These are phyloP conservation scores for Pyrocephalus nanus DNA, from an alignment of 2,797 vertebrate species.

Conservation along the genomic window DNA sequence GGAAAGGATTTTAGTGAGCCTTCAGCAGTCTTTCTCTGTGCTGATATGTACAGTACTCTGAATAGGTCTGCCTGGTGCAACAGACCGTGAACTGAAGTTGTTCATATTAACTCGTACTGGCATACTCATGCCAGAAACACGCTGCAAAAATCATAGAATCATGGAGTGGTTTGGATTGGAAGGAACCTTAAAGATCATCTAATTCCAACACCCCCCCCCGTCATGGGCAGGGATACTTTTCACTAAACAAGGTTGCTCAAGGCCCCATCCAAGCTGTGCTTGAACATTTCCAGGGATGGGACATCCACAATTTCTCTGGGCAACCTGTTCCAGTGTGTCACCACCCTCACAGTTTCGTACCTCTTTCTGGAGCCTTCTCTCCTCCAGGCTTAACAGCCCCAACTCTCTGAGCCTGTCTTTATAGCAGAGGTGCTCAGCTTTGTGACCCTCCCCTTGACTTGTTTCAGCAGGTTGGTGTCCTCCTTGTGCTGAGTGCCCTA, in stretches of 20 bases:
- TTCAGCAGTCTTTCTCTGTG: neutral
- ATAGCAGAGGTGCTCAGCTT: neutral
- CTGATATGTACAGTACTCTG: neutral
- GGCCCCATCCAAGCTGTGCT: neutral
- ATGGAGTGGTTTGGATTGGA: neutral
- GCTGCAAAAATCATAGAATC: neutral
- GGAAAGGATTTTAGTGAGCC: neutral
- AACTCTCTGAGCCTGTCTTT: neutral
- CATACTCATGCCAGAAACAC: neutral
- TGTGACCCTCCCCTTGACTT: neutral
- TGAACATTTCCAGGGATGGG: neutral
- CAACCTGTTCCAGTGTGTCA: neutral
- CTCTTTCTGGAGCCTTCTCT: neutral
- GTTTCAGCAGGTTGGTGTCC: fast-evolving
- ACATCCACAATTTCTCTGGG: neutral
- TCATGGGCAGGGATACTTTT: neutral
- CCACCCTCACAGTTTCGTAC: too few species aligned
- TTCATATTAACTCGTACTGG: neutral
- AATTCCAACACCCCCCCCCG: neutral
- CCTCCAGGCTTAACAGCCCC: neutral
- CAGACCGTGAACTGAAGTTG: neutral
- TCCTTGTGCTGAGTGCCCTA: neutral
- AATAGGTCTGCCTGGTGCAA: neutral
- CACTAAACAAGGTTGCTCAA: neutral
- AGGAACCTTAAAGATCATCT: neutral